Percentiles rank a stretch among this genome's conserved stretches.
phyloP scores from a whole-genome alignment of 1,140 invertebrate species.

The Musca domestica region DNA sequence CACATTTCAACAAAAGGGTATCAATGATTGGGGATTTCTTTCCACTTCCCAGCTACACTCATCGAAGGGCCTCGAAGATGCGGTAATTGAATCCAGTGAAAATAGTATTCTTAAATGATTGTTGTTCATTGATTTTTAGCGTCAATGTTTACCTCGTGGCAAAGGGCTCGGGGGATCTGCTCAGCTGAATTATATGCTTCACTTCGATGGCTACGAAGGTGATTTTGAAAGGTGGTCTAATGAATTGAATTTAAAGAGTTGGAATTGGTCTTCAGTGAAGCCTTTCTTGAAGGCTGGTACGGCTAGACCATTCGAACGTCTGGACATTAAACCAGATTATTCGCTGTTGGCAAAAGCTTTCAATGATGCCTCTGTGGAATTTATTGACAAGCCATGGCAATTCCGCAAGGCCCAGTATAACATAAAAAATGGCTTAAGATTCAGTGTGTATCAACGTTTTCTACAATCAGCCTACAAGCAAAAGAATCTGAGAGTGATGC shows the following conservation, averaged over 20 bases:
- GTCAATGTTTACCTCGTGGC: constrained; percentile 64
- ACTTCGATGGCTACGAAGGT: constrained; percentile 61
- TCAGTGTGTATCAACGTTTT: constrained; percentile 67
- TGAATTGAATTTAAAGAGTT: constrained; percentile 56
- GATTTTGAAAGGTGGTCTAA: constrained; percentile 62
- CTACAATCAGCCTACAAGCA: constrained; percentile 62
- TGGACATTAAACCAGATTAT: constrained; percentile 35
- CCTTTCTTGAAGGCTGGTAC: constrained; percentile 37
- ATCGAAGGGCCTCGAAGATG: constrained; percentile 61
- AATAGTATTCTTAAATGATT: background rate
- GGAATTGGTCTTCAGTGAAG: constrained; percentile 52
- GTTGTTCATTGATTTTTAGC: constrained; percentile 45
- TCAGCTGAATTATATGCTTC: constrained; percentile 68
- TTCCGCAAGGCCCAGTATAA: constrained; percentile 59
- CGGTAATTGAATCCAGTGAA: constrained; percentile 49
- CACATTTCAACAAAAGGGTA: constrained; percentile 64
- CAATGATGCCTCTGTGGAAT: constrained; percentile 52
- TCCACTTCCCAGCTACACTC: constrained; percentile 64
- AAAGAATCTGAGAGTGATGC: constrained; percentile 69
- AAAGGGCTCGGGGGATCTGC: constrained; percentile 71
- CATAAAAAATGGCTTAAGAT: constrained; percentile 65
- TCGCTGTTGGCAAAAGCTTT: constrained; percentile 56
- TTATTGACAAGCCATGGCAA: constrained; percentile 54
- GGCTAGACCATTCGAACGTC: constrained; percentile 31
- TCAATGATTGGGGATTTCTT: constrained; percentile 66